Evolutionary conservation across 2,888 invertebrate genomes (phyloP).

Genomic region (Diplazon laetatorius): DNA sequence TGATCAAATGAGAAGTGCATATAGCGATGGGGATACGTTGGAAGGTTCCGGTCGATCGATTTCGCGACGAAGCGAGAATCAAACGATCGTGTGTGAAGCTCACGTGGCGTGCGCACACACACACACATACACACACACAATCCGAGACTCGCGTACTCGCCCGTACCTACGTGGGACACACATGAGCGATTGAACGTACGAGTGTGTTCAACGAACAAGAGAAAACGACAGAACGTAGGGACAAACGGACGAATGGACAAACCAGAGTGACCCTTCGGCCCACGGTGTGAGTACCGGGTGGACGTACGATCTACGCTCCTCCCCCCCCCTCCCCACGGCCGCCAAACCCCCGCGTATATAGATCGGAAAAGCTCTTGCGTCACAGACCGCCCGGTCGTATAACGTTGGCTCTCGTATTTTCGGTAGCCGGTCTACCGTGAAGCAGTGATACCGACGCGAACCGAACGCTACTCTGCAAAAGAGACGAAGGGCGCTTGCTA

Average conservation of each 20-base stretch:
- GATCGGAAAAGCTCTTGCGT: conserved; percentile 54
- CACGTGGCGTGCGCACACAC: no score
- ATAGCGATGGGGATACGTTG: conserved; percentile 28
- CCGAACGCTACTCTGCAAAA: conserved; percentile 66
- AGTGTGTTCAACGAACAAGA: conserved; percentile 23
- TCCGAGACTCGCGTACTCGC: no score
- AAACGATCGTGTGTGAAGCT: conserved; percentile 39
- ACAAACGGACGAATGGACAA: conserved; percentile 40
- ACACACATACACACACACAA: no score
- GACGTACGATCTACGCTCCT: conserved; percentile 54
- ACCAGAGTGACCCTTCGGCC: conserved; percentile 48
- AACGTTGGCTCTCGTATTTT: conserved; percentile 72
- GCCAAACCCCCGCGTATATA: no score
- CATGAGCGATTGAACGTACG: conserved; percentile 13
- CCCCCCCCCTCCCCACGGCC: no score
- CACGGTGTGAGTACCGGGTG: conserved; percentile 41
- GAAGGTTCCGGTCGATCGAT: conserved; percentile 60
- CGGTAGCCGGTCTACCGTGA: conserved; percentile 75
- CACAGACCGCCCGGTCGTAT: conserved; percentile 49
- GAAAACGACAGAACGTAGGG: conserved; percentile 42
- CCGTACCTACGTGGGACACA: not conserved
- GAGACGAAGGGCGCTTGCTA: conserved; percentile 56
- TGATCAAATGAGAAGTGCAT: conserved; percentile 15
- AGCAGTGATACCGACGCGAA: conserved; percentile 77
- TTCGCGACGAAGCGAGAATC: conserved; percentile 61